Conservation (phyloP, 2,888 invertebrate genomes). For the Anthophora plumipes region DNA sequence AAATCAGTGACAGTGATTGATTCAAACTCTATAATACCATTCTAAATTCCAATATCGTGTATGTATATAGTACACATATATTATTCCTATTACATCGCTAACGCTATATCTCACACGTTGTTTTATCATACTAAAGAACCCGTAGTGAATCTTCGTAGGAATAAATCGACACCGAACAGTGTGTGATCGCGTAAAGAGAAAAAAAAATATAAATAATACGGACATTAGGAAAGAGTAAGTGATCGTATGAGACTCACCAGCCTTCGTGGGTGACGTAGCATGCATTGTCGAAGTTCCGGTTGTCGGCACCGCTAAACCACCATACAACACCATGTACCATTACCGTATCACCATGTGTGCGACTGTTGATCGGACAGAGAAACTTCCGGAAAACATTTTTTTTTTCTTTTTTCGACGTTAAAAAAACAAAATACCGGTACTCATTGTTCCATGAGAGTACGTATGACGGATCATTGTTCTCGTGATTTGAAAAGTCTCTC, state of each 20-base stretch:
- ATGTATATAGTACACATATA: neutral
- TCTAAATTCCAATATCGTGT: neutral
- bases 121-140: neutral
- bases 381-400: constrained; percentile 49
- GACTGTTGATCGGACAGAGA: constrained; percentile 66
- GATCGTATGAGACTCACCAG: constrained; percentile 81
- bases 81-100: constrained; percentile 5
- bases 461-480: neutral
- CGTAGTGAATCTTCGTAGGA: neutral
- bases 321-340: constrained; percentile 81
- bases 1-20: constrained; percentile 15
- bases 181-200: constrained; percentile 9
- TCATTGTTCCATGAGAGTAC: neutral
- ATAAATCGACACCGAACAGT: neutral
- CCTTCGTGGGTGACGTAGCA: constrained; percentile 83
- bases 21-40: constrained; percentile 10
- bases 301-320: constrained; percentile 84
- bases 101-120: neutral
- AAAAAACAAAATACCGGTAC: neutral
- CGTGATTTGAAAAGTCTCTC: constrained; percentile 54
- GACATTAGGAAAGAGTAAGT: constrained; percentile 62
- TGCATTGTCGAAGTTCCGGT: constrained; percentile 83
- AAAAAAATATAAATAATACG: constrained; percentile 9
- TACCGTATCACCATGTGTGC: constrained; percentile 72
- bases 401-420: neutral